Base-by-base conservation (phyloP, 1,140 invertebrate genomes). In the Teleopsis dalmanni region DNA sequence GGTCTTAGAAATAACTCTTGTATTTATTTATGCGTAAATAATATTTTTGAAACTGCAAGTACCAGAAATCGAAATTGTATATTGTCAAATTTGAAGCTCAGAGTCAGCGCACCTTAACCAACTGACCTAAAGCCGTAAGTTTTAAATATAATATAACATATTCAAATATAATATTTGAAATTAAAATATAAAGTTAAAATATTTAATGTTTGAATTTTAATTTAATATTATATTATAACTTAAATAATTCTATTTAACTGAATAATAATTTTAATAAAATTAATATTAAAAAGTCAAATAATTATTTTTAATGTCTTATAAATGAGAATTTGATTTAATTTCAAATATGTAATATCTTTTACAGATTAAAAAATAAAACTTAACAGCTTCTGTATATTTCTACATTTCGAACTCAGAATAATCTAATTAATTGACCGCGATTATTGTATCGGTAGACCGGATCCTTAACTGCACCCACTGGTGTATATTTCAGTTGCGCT, bases 391-490 rank as follows among this genome's bases (percentile, higher is more conserved):
- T 34, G 5, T 4, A 34, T 34, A 34, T 34, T 34, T 5, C n/a
- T 34, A 16, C 33, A 14, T 4, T 34, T 34, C 18, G 33, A 47
- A 25, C 48, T 47, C 36, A 63, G 65, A 16, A 62, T 37, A 21
- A 68, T 46, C 62, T 38, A 26, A 65, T 57, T 46, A 70, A 23
- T 35, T 70, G 63, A 9, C 67, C 68, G 13, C 57, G 58, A 3
- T 27, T 49, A 22, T 70, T 67, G 36, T 66, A 65, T 16, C 54
- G 57, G 14, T 57, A 71, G 2, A 71, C 36, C 2, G 68, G 67
- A 59, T 70, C 67, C 40, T 60, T 51, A 8, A 70, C 42, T 27
- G 65, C 54, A 1, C 65, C 62, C 25, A 71, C 59, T 8, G 63
- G 56, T 6, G 58, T 54, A 41, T 70, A 71, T 16, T 44, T 60